Evolutionary conservation across 2,797 vertebrate species (phyloP).

Genomic region (Sarcoramphus papa): DNA sequence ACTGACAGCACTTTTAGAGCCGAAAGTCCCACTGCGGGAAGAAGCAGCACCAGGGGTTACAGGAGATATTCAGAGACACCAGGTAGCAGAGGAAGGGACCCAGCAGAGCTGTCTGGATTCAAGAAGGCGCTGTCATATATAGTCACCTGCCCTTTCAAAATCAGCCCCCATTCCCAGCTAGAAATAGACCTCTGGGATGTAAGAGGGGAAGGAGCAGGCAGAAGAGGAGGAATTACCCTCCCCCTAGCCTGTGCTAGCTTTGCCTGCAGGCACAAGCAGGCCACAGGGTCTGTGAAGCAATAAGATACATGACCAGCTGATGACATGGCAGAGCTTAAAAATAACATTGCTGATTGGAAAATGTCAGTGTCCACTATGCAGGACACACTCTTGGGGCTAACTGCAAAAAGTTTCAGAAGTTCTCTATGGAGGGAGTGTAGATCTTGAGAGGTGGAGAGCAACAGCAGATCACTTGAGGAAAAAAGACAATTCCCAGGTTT

Average conservation of each 20-base stretch:
- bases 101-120: background rate
- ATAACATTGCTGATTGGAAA: constrained; percentile 41
- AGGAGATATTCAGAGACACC: background rate
- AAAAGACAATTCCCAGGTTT: background rate
- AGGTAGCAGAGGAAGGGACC: background rate
- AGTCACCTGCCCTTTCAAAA: background rate
- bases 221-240: background rate
- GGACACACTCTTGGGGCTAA: background rate
- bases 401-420: background rate
- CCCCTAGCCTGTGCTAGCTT: background rate
- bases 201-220: background rate
- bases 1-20: background rate
- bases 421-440: background rate
- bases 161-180: background rate
- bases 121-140: background rate
- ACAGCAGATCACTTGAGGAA: background rate
- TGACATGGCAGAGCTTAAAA: constrained; percentile 44
- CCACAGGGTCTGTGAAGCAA: constrained; percentile 15
- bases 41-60: background rate
- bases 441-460: background rate
- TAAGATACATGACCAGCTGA: background rate
- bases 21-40: background rate
- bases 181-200: background rate
- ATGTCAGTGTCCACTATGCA: background rate
- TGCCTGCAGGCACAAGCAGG: background rate